These are phyloP conservation scores for Coenobita brevimanus DNA, from an alignment of 1,140 invertebrate genomes.

Conservation along the genomic window DNA sequence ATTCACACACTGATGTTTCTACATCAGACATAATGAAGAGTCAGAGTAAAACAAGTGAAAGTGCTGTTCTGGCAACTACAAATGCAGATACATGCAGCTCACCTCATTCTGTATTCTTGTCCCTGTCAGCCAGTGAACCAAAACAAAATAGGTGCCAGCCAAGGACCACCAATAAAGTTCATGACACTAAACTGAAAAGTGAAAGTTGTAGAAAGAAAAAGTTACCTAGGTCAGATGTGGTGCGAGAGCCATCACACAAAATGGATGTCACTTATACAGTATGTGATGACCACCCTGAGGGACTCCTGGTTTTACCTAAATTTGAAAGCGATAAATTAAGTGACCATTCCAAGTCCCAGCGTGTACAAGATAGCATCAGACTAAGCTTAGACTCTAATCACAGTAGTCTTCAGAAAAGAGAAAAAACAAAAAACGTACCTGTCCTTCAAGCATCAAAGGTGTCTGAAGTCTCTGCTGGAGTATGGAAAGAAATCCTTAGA, in stretches of 20 bases:
- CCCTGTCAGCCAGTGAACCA: slow-evolving; percentile 22
- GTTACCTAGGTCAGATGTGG: not conserved
- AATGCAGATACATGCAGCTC: not conserved
- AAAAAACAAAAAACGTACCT: not conserved
- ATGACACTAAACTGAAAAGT: slow-evolving; percentile 3
- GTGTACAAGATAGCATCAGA: too few relatives aligned
- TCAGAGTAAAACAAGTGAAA: not conserved
- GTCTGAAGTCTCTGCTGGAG: slow-evolving; percentile 30
- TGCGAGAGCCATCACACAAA: not conserved
- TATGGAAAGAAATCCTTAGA: slow-evolving; percentile 27
- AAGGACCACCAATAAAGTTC: slow-evolving; percentile 25
- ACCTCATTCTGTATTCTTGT: not conserved
- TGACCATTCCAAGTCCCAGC: too few relatives aligned
- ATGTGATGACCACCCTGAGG: not conserved
- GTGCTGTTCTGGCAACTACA: not conserved
- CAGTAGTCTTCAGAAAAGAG: not conserved
- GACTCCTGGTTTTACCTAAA: too few relatives aligned
- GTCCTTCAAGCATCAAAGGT: slow-evolving; percentile 1
- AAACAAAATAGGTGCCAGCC: not conserved
- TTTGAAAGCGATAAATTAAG: too few relatives aligned
- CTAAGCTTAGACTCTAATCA: not conserved
- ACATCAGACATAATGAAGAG: not conserved
- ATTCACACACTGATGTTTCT: not conserved
- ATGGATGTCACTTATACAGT: not conserved
- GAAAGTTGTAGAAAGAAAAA: not conserved